Percentiles rank a stretch among this genome's conserved stretches.
Evolutionary conservation across 2,888 invertebrate species (phyloP).

Genomic region (Agonopterix heracliana): DNA sequence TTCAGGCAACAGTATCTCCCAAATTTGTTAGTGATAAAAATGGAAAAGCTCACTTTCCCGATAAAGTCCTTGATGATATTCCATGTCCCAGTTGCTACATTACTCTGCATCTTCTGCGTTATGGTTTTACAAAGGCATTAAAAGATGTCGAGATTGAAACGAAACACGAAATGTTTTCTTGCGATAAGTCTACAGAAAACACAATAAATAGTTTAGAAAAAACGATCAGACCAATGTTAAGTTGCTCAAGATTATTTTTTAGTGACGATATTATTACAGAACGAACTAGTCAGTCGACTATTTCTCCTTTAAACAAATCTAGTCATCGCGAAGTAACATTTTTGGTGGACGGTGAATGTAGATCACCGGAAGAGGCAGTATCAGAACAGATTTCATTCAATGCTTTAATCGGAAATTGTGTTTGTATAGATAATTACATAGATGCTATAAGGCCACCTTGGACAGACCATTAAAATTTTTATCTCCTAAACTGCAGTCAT

Average conservation of each 20-base stretch:
- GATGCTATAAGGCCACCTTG: slow-evolving; percentile 47
- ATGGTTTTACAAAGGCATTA: slow-evolving; percentile 27
- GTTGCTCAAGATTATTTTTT: slow-evolving; percentile 18
- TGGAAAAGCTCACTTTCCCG: too few relatives aligned
- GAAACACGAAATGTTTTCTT: slow-evolving; percentile 19
- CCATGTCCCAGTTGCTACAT: slow-evolving; percentile 40
- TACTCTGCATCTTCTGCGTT: slow-evolving; percentile 27
- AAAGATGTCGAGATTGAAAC: slow-evolving; percentile 51
- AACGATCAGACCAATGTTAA: slow-evolving; percentile 17
- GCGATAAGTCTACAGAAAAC: slow-evolving; percentile 35
- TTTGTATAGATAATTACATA: slow-evolving; percentile 43
- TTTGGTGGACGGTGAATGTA: too few relatives aligned
- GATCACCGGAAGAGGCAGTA: too few relatives aligned
- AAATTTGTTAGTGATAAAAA: slow-evolving; percentile 11
- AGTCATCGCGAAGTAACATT: too few relatives aligned
- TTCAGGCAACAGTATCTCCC: slow-evolving; percentile 13
- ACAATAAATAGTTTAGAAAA: slow-evolving; percentile 21
- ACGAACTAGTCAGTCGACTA: too few relatives aligned
- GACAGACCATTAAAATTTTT: neutral
- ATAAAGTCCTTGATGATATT: too few relatives aligned
- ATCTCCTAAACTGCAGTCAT: too few relatives aligned
- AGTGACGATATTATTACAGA: slow-evolving; percentile 8
- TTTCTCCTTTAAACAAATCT: too few relatives aligned
- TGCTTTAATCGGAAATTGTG: slow-evolving; percentile 14
- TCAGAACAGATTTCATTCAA: too few relatives aligned